Base-by-base conservation (phyloP, 2,888 invertebrate genomes). In the Therioaphis trifolii region DNA sequence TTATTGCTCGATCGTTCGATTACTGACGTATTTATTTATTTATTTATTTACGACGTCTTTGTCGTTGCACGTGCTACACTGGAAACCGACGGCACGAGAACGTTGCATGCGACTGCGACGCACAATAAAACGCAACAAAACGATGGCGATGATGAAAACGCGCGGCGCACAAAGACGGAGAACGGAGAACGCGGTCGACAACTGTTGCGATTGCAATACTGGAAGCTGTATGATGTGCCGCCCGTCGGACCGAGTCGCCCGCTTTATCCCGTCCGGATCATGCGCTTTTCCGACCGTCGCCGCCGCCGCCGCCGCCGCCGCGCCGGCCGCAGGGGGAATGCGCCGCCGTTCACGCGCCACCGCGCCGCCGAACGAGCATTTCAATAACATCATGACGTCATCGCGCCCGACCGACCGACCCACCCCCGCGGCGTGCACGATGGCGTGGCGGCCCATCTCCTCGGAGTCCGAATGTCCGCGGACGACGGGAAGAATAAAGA, bases 171-270 rank as follows among this genome's bases (percentile, higher is more conserved):
- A n/a, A 40, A 35, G 35, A n/a, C 35, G 35, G 2, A 7, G 52
- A 12, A 46, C 27, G 49, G 7, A 9, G 9, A 21, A 52, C 46
- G 55, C 68, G 29, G 46, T 35, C 55, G 80, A 71, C 80, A 79
- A 79, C 79, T 71, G 79, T 79, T 71, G 80, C 80, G 80, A 71
- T 15, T 21, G 55, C n/a, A 18, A n/a, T 58, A 43, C 63, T 49
- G 80, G 80, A 79, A 61, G 71, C 80, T 80, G 80, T 61, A 71
- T 43, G 80, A 68, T 29, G 71, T 71, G 35, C 80, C 71, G 43
- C 68, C n/a, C 71, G 29, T 3, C 43, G 24, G n/a, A 14, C 2
- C 11, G 24, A 24, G 49, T 15, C 46, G 27, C 46, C 61, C 49
- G 78, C 68, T 43, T 55, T 55, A 29, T 77, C 77, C 77, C 77